Base-by-base conservation (phyloP, 2,113 vertebrate genomes). In the Spilogale gracilis region DNA sequence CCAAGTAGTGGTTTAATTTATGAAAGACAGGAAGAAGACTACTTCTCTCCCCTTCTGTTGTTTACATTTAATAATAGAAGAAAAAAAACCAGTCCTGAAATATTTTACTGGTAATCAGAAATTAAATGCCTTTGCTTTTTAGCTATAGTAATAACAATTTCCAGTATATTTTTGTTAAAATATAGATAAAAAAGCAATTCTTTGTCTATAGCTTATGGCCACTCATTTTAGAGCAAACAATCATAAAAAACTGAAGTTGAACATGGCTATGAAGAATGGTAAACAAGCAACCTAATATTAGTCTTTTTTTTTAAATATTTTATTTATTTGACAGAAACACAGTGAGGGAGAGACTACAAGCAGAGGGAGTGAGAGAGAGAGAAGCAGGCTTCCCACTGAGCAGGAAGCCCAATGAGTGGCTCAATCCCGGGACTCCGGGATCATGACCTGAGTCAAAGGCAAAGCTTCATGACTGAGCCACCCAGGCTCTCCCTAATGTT, bases 1-100 rank as follows among this genome's bases (percentile, higher is more conserved):
- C 16, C 60, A 97, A 96, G 43, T 93, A 90, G 48, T 52, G 87
- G 48, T 90, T 95, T 96, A 96, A 63, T 83, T 97, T 93, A 85
- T 78, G 56, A 95, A 76, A 60, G 17, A 88, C 25, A 81, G 25
- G 20, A 76, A 71, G 27, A 92, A 56, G 67, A 43, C 21, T 60
- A 67, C 54, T 96, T 69, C n/a, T 78, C 43, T 92, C 17, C 17
- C 61, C 54, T 92, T 93, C 58, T 73, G 65, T 87, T 81, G 61
- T 81, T 95, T 95, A 45, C 38, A 93, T 79, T 86, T 79, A 76
- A 69, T 67, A 97, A 83, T 50, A 97, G 38, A 71, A 45, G 32
- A 94, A 92, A 83, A 92, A 83, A 52, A 69, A 76, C 32, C 45
- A 71, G 50, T 84, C 3, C 56, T 85, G 27, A 94, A 94, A 91